Evolutionary conservation across 2,888 invertebrate genomes (phyloP).

Genomic region (Pollenia amentaria): DNA sequence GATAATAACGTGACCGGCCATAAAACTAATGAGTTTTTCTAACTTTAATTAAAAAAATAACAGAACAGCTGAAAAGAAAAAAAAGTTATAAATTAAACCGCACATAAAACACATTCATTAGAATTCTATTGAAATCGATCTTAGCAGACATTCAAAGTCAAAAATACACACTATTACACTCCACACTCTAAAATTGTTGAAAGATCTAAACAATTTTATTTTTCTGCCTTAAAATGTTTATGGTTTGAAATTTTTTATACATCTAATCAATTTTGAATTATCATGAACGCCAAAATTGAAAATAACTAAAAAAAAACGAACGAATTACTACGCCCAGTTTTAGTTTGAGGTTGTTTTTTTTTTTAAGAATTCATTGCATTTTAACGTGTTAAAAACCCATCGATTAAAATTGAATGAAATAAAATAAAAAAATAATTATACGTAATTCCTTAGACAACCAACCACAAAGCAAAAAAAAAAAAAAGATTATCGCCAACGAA

Average conservation of each 20-base stretch:
- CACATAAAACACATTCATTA: constrained; percentile 48
- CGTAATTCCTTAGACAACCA: not conserved
- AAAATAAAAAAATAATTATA: constrained; percentile 26
- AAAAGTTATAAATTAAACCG: constrained; percentile 14
- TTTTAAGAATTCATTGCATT: constrained; percentile 55
- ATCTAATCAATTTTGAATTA: constrained; percentile 68
- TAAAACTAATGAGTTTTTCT: constrained; percentile 59
- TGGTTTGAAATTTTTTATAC: constrained; percentile 34
- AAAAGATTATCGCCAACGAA: constrained; percentile 7
- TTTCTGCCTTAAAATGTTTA: constrained; percentile 26
- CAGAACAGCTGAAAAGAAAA: not conserved
- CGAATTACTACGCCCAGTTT: constrained; percentile 57
- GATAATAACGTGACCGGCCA: constrained; percentile 59
- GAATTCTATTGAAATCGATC: constrained; percentile 54
- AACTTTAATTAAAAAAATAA: constrained; percentile 7
- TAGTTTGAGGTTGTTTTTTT: constrained; percentile 15
- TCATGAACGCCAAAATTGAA: constrained; percentile 48
- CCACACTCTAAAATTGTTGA: constrained; percentile 20
- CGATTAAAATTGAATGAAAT: constrained; percentile 51
- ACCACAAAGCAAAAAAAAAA: not conserved
- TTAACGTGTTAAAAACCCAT: constrained; percentile 62
- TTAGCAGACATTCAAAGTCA: not conserved
- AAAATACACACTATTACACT: not conserved
- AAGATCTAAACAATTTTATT: constrained; percentile 21
- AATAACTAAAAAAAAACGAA: not conserved